Evolutionary conservation across 2,888 invertebrate species (phyloP).

Genomic region (Trilocha varians): DNA sequence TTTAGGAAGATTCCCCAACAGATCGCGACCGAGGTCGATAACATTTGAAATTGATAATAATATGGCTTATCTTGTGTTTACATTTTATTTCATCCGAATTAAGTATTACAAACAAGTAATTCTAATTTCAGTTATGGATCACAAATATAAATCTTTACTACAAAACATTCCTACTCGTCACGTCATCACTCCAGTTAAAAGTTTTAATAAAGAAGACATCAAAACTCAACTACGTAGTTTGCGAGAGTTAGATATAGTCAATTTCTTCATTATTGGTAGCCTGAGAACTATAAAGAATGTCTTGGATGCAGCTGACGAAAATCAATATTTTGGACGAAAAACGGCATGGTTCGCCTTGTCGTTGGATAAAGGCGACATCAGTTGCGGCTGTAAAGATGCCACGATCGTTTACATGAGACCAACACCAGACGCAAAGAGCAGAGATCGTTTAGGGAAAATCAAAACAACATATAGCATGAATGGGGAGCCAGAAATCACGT

Average conservation of each 20-base stretch:
- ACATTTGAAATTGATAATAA: too few relatives aligned
- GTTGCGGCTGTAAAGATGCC: constrained; percentile 84
- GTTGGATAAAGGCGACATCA: constrained; percentile 81
- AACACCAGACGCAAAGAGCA: constrained; percentile 76
- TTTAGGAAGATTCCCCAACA: too few relatives aligned
- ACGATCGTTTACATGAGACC: constrained; percentile 84
- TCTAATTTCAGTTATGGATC: constrained; percentile 91
- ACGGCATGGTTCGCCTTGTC: constrained; percentile 91
- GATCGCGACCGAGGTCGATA: too few relatives aligned
- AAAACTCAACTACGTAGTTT: constrained; percentile 81
- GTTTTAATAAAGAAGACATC: constrained; percentile 74
- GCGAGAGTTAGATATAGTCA: constrained; percentile 88
- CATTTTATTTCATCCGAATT: not conserved
- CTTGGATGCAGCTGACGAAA: constrained; percentile 79
- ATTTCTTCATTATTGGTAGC: constrained; percentile 89
- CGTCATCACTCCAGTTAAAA: constrained; percentile 80
- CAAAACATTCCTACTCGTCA: constrained; percentile 93
- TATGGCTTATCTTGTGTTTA: too few relatives aligned
- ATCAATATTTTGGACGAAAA: constrained; percentile 85
- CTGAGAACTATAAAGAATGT: constrained; percentile 79
- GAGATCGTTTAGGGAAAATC: constrained; percentile 80
- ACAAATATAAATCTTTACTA: constrained; percentile 92
- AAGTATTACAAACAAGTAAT: too few relatives aligned
- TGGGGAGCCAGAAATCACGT: constrained; percentile 81
- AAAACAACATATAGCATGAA: constrained; percentile 81